Conservation (phyloP, 2,113 vertebrate species). For the Psammodynastes pulverulentus region DNA sequence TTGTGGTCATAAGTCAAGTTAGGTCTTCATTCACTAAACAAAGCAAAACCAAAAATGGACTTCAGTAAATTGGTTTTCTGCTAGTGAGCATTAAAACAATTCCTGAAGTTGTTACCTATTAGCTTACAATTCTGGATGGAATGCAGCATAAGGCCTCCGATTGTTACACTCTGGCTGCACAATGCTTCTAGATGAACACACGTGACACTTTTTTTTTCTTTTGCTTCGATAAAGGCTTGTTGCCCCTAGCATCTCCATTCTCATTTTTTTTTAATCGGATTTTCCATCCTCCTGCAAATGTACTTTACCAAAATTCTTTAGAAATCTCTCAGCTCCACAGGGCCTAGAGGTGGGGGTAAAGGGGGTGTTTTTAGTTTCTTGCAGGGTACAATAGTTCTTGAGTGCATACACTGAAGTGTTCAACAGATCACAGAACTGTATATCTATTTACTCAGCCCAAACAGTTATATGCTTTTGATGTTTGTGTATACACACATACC, state of each 20-base stretch:
- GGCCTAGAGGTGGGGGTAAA: neutral
- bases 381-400: neutral
- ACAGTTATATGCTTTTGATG: too few species aligned
- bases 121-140: neutral
- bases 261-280: neutral
- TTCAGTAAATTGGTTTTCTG: neutral
- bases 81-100: neutral
- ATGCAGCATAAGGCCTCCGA: neutral
- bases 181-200: neutral
- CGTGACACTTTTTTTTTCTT: neutral
- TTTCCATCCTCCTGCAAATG: neutral
- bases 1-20: neutral
- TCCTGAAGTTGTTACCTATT: neutral
- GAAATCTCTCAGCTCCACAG: neutral
- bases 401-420: neutral
- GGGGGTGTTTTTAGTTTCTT: neutral
- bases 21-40: neutral
- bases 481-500: too few species aligned
- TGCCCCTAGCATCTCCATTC: neutral
- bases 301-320: neutral
- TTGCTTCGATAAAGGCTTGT: neutral
- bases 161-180: neutral
- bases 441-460: neutral
- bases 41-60: neutral
- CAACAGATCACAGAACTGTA: neutral